A percentile compares a stretch with the other conserved stretches of the same genome.
Conservation (phyloP, 2,113 vertebrate species). For the Clinocottus analis region DNA sequence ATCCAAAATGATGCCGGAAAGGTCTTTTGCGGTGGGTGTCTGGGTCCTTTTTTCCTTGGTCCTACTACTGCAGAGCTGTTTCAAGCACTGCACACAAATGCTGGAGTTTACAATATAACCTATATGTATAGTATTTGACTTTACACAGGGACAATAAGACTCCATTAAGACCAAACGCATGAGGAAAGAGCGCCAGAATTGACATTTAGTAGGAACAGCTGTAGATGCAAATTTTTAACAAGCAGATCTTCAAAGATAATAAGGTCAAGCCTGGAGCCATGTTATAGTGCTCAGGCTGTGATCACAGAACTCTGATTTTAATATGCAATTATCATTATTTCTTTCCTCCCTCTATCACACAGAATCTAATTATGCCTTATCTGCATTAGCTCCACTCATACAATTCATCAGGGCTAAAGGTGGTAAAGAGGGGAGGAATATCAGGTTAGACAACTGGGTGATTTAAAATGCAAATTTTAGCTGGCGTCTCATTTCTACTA, state of each 20-base stretch:
- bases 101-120: background rate
- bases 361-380: constrained; percentile 51
- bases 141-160: background rate
- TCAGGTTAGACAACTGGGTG: constrained; percentile 23
- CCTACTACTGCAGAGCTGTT: background rate
- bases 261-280: constrained; percentile 25
- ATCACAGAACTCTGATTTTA: constrained; percentile 40
- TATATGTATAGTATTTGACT: background rate
- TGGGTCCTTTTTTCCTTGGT: background rate
- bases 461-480: constrained; percentile 24
- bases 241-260: constrained; percentile 47
- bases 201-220: constrained; percentile 1
- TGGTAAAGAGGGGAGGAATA: background rate
- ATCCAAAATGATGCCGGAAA: background rate
- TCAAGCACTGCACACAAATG: background rate
- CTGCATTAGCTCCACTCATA: constrained; percentile 28
- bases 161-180: constrained; percentile 5
- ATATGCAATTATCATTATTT: constrained; percentile 61
- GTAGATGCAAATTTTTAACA: constrained; percentile 29
- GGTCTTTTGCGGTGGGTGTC: background rate
- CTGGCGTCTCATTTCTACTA: constrained; percentile 9
- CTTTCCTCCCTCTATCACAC: constrained; percentile 20
- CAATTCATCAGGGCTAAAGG: constrained; percentile 41
- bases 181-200: constrained; percentile 10
- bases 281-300: constrained; percentile 18